Evolutionary conservation across 2,113 vertebrate species (phyloP), one percentile per base, ranked within the genome.

Genomic region (Seriola quinqueradiata): DNA sequence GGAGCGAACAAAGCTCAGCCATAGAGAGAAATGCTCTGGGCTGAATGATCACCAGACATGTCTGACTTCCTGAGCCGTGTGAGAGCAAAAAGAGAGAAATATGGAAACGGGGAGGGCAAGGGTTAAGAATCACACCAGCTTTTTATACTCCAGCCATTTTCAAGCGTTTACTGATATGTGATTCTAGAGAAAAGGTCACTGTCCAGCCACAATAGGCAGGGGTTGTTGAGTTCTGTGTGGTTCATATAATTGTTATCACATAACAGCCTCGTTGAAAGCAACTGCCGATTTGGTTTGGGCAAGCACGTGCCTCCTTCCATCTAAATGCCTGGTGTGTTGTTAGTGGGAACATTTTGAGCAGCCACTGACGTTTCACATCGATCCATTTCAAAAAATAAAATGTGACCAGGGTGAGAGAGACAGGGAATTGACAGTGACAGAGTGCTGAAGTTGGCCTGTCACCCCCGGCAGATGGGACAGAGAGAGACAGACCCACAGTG

Each of bases 1-100:
- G 36, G 44, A 19, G 50, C 48, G 50, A 70, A 65, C 32, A 83
- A 87, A 82, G 85, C 86, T 72, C n/a, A 23, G 12, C 54, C n/a
- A 2, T 25, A 61, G 68, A 36, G 70, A 67, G n/a, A 70, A 68
- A 69, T 34, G n/a, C 50, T 54, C 60, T 14, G 60, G 73, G 77
- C 54, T 40, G 32, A 78, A 50, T 21, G 82, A 67, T 55, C 50
- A 71, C 23, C 46, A 54, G 59, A 42, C 44, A 23, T 13, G 19
- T 68, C 70, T 19, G 42, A 70, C 1, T 0, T 1, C 4, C 46
- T 46, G n/a, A 70, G 36, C 21, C 4, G 0, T 13, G 21, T 19
- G 21, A 1, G 2, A 23, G 11, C 23, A n/a, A 61, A 52, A 25
- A 44, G 21, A 6, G 70, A 8, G 19, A 65, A 14, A 25, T 32